Conservation (phyloP, 1,140 invertebrate genomes). For the Euwallacea similis region DNA sequence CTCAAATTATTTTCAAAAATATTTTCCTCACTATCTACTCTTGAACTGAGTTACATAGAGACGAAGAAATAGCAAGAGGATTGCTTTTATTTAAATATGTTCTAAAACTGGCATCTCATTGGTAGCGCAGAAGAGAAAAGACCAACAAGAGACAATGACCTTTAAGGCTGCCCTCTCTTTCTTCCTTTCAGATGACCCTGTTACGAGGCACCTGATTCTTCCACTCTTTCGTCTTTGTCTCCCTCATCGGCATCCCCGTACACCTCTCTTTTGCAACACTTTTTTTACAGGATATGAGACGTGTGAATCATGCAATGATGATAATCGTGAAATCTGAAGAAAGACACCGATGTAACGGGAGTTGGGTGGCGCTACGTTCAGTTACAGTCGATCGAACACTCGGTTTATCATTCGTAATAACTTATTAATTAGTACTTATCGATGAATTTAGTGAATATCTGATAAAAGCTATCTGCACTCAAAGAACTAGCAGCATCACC, state of each 20-base stretch:
- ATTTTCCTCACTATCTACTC: too few relatives aligned
- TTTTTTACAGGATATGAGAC: conserved; percentile 5
- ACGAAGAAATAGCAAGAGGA: neutral
- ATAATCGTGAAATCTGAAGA: conserved; percentile 25
- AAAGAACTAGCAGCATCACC: too few relatives aligned
- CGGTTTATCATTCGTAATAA: too few relatives aligned
- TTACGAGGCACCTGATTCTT: conserved; percentile 27
- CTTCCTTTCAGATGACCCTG: conserved; percentile 27
- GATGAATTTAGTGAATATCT: too few relatives aligned
- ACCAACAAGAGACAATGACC: conserved; percentile 33
- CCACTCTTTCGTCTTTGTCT: neutral
- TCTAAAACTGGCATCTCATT: neutral
- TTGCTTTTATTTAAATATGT: neutral
- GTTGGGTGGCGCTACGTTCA: conserved; percentile 9
- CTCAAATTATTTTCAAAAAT: too few relatives aligned
- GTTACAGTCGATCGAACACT: too few relatives aligned
- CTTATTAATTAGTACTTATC: too few relatives aligned
- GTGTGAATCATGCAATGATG: conserved; percentile 22
- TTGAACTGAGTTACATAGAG: too few relatives aligned
- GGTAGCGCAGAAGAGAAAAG: conserved; percentile 12
- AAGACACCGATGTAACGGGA: conserved; percentile 16
- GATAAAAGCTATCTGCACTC: too few relatives aligned
- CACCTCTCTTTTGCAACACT: neutral
- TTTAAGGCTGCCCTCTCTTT: conserved; percentile 30
- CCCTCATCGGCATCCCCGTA: neutral